phyloP scores from a whole-genome alignment of 1,140 invertebrate species.

The Drosophila kurseongensis region DNA sequence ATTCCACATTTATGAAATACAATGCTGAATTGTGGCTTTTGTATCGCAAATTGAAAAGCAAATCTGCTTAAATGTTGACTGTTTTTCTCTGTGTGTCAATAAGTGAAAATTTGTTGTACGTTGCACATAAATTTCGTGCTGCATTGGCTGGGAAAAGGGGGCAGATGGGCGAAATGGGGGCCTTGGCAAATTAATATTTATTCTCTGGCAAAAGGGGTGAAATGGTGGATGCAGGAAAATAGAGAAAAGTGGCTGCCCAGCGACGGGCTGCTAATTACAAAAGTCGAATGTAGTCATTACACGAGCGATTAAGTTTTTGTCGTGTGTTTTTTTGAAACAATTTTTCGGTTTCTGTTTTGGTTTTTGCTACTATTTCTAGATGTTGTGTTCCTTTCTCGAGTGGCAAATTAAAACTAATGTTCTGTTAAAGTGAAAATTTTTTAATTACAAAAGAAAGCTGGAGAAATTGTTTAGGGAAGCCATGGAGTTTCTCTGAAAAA shows the following conservation, averaged over 20 bases:
- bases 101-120: conserved; percentile 78
- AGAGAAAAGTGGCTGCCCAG: conserved; percentile 17
- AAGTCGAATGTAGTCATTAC: conserved; percentile 83
- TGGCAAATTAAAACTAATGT: conserved; percentile 39
- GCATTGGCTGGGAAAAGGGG: conserved; percentile 38
- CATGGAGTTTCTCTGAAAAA: no score
- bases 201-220: conserved; percentile 26
- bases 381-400: conserved; percentile 1
- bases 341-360: conserved; percentile 37
- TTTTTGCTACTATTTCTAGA: conserved; percentile 3
- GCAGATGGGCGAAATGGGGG: conserved; percentile 9
- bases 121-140: conserved; percentile 74
- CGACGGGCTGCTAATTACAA: conserved; percentile 80
- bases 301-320: conserved; percentile 82
- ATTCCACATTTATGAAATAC: no score
- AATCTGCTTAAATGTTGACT: no score
- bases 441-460: conserved; percentile 16
- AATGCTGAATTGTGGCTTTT: no score
- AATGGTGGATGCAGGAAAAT: background rate
- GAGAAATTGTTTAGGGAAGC: no score
- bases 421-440: conserved; percentile 56
- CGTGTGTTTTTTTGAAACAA: conserved; percentile 69
- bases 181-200: conserved; percentile 75
- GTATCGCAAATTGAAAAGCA: no score
- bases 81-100: conserved; percentile 40